These are phyloP conservation scores for Proisotoma minuta DNA, from an alignment of 2,888 invertebrate genomes.

Conservation along the genomic window DNA sequence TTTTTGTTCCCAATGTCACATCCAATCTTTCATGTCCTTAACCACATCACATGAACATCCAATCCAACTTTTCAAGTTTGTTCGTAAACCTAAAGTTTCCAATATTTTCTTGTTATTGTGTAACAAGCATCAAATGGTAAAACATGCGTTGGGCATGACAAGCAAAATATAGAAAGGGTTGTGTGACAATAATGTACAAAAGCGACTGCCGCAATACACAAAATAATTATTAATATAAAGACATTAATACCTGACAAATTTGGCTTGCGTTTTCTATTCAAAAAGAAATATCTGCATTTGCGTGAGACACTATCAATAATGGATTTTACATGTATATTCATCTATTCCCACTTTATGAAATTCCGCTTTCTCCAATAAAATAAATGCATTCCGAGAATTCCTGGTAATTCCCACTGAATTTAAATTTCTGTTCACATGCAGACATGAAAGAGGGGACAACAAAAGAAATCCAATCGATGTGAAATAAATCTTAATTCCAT, in stretches of 20 bases:
- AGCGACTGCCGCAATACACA: too few relatives aligned
- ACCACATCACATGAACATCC: neutral
- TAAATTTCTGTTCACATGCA: neutral
- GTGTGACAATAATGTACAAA: too few relatives aligned
- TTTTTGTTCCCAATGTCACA: neutral
- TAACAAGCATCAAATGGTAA: neutral
- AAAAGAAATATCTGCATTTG: too few relatives aligned
- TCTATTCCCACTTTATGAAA: too few relatives aligned
- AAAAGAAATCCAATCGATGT: neutral
- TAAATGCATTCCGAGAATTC: too few relatives aligned
- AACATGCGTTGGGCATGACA: too few relatives aligned
- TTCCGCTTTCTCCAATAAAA: neutral
- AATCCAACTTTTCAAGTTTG: neutral
- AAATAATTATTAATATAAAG: too few relatives aligned
- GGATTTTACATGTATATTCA: too few relatives aligned
- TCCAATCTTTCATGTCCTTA: slow-evolving; percentile 5
- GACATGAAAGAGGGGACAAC: neutral
- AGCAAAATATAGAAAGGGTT: too few relatives aligned
- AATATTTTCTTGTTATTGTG: slow-evolving; percentile 2
- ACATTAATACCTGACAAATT: too few relatives aligned
- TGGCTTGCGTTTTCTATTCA: too few relatives aligned
- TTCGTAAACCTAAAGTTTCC: neutral
- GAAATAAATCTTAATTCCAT: neutral
- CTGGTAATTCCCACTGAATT: neutral
- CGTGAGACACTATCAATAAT: too few relatives aligned